Percentiles rank a stretch among this genome's conserved stretches.
phyloP scores from a whole-genome alignment of 2,113 vertebrate genomes.

The Illadopsis cleaveri region DNA sequence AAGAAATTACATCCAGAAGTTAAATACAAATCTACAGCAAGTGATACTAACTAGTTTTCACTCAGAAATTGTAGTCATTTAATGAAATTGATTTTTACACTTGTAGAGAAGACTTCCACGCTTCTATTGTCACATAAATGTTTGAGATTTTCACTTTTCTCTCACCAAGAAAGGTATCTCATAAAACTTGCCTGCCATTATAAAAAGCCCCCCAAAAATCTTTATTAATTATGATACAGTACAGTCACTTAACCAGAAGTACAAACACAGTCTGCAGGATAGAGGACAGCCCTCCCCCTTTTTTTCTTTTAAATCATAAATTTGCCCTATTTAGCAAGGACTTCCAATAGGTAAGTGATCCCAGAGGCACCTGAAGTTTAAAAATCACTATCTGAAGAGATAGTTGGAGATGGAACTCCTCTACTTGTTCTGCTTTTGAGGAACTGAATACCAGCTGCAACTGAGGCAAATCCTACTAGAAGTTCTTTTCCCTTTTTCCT shows the following conservation, averaged over 20 bases:
- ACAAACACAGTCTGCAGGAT: background rate
- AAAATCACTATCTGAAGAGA: background rate
- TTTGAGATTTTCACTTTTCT: background rate
- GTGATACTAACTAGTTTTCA: background rate
- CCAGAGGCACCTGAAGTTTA: background rate
- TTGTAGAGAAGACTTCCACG: background rate
- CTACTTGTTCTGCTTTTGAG: background rate
- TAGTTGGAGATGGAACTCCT: background rate
- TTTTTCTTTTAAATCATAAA: background rate
- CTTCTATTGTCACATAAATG: background rate
- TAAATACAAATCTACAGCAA: background rate
- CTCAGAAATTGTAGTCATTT: background rate
- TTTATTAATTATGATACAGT: background rate
- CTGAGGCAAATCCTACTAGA: background rate
- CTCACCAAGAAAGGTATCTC: background rate
- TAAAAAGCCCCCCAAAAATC: background rate
- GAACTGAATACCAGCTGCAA: background rate
- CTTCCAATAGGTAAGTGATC: background rate
- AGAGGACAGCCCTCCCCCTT: background rate
- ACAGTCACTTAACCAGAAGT: background rate
- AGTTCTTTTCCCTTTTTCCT: background rate
- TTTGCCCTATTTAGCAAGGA: background rate
- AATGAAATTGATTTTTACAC: background rate
- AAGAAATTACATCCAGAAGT: conserved; percentile 30
- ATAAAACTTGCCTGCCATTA: background rate